Evolutionary conservation across 2,888 invertebrate genomes (phyloP).

Genomic region (Macrosoma leucophasiata): DNA sequence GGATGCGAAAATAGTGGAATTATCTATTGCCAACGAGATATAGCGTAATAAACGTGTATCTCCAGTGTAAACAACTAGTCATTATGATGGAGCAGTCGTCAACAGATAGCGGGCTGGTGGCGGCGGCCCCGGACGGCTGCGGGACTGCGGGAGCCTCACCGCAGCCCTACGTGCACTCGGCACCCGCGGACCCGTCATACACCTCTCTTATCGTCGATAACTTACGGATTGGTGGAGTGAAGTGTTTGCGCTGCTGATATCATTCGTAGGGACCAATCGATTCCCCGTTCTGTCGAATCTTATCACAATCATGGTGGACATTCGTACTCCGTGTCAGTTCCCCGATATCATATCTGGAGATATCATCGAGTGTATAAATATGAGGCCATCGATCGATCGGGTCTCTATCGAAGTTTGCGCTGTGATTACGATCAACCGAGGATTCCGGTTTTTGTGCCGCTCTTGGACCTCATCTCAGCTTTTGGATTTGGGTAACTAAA

Average conservation of each 20-base stretch:
- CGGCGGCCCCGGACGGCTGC: constrained; percentile 42
- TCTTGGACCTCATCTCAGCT: constrained; percentile 9
- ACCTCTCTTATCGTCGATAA: constrained; percentile 49
- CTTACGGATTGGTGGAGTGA: constrained; percentile 62
- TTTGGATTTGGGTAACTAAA: constrained; percentile 22
- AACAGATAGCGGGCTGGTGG: constrained; percentile 51
- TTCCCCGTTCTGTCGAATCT: constrained; percentile 60
- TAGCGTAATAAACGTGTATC: constrained; percentile 68
- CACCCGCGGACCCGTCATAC: constrained; percentile 26
- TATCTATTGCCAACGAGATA: constrained; percentile 52
- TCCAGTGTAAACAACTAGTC: constrained; percentile 57
- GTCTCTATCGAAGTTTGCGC: constrained; percentile 67
- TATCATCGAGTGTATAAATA: constrained; percentile 74
- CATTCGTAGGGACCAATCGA: constrained; percentile 63
- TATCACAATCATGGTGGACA: constrained; percentile 71
- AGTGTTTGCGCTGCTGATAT: constrained; percentile 69
- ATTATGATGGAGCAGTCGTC: constrained; percentile 43
- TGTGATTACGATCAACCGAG: constrained; percentile 55
- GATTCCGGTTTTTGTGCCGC: constrained; percentile 6
- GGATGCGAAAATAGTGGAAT: constrained; percentile 39
- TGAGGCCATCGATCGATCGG: constrained; percentile 73
- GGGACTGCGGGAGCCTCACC: constrained; percentile 27
- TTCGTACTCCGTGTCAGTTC: constrained; percentile 61
- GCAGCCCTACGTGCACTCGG: constrained; percentile 27
- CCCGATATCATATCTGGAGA: constrained; percentile 71